These are phyloP conservation scores for Ylistrum balloti DNA, from an alignment of 1,140 invertebrate species.

Conservation along the genomic window DNA sequence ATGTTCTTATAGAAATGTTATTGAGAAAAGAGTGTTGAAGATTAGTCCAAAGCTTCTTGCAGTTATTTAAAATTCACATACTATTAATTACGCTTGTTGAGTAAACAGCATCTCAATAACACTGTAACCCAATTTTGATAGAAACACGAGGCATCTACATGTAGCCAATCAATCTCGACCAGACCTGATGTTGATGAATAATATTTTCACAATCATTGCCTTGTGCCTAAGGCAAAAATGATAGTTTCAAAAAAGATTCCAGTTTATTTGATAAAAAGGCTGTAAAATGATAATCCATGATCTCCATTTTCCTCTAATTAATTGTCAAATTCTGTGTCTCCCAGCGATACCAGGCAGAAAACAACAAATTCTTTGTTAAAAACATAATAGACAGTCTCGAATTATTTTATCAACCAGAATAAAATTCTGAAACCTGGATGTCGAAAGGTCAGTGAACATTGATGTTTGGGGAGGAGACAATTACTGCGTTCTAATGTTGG, in stretches of 20 bases:
- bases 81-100: too few species aligned
- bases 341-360: constrained; percentile 17
- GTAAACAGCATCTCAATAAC: too few species aligned
- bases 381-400: constrained; percentile 8
- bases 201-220: not conserved
- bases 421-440: constrained; percentile 24
- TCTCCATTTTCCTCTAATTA: not conserved
- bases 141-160: too few species aligned
- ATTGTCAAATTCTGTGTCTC: not conserved
- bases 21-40: too few species aligned
- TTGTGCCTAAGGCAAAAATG: not conserved
- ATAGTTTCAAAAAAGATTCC: not conserved
- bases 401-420: constrained; percentile 12
- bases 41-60: too few species aligned
- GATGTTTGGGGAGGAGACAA: constrained; percentile 11
- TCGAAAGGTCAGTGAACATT: not conserved
- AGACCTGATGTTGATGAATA: too few species aligned
- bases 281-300: constrained; percentile 24
- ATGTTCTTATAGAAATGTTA: too few species aligned
- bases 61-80: too few species aligned
- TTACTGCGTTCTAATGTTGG: not conserved
- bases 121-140: too few species aligned
- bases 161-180: too few species aligned
- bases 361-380: constrained; percentile 9
- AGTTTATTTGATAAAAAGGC: constrained; percentile 4